Conservation (phyloP, 2,888 invertebrate species). For the Dicyrtomina minuta region DNA sequence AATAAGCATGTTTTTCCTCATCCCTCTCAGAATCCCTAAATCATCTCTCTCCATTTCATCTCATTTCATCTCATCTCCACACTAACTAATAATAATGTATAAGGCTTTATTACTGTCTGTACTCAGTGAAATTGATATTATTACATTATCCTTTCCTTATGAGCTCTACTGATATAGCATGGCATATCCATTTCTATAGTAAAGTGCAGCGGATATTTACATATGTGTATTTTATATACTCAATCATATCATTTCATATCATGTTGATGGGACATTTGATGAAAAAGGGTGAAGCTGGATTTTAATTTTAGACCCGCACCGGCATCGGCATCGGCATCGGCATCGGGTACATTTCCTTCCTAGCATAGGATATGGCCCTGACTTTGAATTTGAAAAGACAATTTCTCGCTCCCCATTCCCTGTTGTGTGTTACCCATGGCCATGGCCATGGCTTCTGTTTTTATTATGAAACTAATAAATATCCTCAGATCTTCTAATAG, state of each 20-base stretch:
- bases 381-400: no score
- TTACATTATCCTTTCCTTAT: slow-evolving; percentile 18
- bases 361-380: background rate
- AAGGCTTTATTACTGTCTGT: slow-evolving; percentile 27
- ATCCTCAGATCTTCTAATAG: background rate
- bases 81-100: slow-evolving; percentile 30
- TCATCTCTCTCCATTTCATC: no score
- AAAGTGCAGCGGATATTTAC: no score
- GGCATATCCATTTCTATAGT: background rate
- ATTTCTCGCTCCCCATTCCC: no score
- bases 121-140: slow-evolving; percentile 29
- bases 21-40: no score
- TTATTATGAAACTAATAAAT: background rate
- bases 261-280: no score
- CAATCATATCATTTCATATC: no score
- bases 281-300: slow-evolving; percentile 25
- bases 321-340: background rate
- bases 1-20: no score
- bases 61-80: slow-evolving; percentile 15
- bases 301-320: slow-evolving; percentile 6
- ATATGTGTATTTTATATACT: no score
- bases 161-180: background rate
- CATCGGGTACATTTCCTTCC: background rate
- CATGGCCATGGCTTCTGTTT: background rate
- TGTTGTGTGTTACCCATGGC: background rate